Evolutionary conservation across 2,888 invertebrate species (phyloP).

Genomic region (Drosophila mettleri): DNA sequence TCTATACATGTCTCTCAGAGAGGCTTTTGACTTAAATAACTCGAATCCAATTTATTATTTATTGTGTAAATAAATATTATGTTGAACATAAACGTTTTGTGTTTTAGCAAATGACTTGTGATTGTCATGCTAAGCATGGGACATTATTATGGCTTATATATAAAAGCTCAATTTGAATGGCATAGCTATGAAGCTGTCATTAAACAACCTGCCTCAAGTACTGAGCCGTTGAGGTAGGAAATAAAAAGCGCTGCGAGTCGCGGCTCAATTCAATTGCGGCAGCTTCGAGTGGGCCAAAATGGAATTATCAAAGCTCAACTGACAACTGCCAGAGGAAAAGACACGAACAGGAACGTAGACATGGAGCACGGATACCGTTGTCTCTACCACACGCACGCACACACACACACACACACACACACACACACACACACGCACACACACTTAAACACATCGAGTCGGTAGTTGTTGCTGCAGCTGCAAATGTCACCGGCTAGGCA

Average conservation of each 20-base stretch:
- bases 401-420: constrained; percentile 29
- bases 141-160: too few species aligned
- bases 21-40: too few species aligned
- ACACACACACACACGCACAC: neutral
- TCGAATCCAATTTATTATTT: too few species aligned
- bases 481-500: constrained; percentile 66
- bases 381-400: constrained; percentile 28
- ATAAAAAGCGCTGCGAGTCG: constrained; percentile 25
- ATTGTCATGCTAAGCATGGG: neutral
- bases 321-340: constrained; percentile 72
- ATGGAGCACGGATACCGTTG: constrained; percentile 55
- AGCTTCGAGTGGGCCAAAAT: constrained; percentile 64
- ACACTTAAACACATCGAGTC: neutral
- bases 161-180: neutral
- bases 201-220: constrained; percentile 18
- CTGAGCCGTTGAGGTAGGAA: constrained; percentile 29
- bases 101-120: neutral
- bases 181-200: neutral
- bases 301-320: constrained; percentile 75
- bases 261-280: constrained; percentile 52
- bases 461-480: constrained; percentile 35
- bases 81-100: neutral
- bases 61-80: too few species aligned
- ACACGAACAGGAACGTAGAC: constrained; percentile 55
- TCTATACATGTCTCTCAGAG: too few species aligned